Evolutionary conservation across 2,888 invertebrate genomes (phyloP), one percentile per base, ranked within the genome.

Genomic region (Unio pictorum): DNA sequence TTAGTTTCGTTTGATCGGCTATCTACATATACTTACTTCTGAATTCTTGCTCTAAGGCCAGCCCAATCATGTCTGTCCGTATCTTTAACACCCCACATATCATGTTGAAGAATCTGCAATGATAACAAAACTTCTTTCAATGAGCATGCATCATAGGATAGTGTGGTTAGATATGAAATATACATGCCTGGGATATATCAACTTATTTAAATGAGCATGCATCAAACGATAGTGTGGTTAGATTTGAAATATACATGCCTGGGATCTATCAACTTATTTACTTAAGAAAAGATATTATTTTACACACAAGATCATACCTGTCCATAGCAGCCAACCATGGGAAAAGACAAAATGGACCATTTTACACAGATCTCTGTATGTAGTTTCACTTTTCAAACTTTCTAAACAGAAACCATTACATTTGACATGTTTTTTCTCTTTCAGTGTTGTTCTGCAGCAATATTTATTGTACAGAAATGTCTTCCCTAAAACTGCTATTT

Each of bases 61-160:
- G 91, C 86, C 99, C 99, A 99, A 89, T 99, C 93, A 95, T 84
- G 81, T 7, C 96, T 92, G 81, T 94, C 92, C 1, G 96, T 94
- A 0, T 87, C 73, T 8, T 92, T 94, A 74, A 96, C 96, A 83
- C 94, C 91, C 99, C 99, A 99, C 98, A 99, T 97, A 82, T 99
- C 99, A 88, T 95, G 96, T 89, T 99, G 99, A 63, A 99, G 91
- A 81, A 97, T 95, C 93, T 93, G 79, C n/a, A 81, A 74, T 57
- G 20, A 60, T 7, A 54, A 61, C 15, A 18, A 60, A 23, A 15
- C 34, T 45, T 45, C 45, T 11, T 45, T n/a, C 54, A 56, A 61
- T 61, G 55, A 65, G 26, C n/a, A 64, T 58, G 11, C 55, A 23
- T 64, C 20, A 64, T 3, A 5, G 18, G 28, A 20, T 8, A 11